A percentile compares a stretch with the other conserved stretches of the same genome.
Conservation (phyloP, 2,888 invertebrate species). For the Desoria tigrina region DNA sequence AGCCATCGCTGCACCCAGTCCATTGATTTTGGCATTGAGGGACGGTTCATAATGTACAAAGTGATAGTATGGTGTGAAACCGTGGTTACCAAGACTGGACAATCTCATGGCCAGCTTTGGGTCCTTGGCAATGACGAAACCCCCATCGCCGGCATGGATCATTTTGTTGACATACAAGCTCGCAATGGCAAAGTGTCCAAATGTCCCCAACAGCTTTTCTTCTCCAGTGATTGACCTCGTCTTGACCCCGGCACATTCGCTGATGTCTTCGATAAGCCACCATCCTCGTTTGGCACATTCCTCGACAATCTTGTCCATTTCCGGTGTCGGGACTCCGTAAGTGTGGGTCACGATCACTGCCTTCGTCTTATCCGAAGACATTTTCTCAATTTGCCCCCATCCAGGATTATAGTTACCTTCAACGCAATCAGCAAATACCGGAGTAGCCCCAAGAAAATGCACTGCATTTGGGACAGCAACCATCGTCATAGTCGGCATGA, state of each 20-base stretch:
- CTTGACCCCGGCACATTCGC: slow-evolving; percentile 38
- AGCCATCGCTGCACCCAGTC: slow-evolving; percentile 41
- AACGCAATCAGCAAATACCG: slow-evolving; percentile 36
- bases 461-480: slow-evolving; percentile 43
- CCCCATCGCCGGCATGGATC: slow-evolving; percentile 44
- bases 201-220: slow-evolving; percentile 33
- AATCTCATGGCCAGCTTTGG: slow-evolving; percentile 22
- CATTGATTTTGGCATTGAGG: slow-evolving; percentile 41
- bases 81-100: slow-evolving; percentile 38
- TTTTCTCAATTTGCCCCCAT: slow-evolving; percentile 25
- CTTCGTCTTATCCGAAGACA: slow-evolving; percentile 27
- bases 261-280: slow-evolving; percentile 44
- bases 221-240: neutral
- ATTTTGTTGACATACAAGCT: slow-evolving; percentile 46
- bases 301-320: slow-evolving; percentile 27
- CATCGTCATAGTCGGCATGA: slow-evolving; percentile 39
- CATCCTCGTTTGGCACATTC: slow-evolving; percentile 33
- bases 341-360: slow-evolving; percentile 42
- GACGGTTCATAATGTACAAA: slow-evolving; percentile 41
- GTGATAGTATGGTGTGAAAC: slow-evolving; percentile 38
- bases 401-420: slow-evolving; percentile 33
- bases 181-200: slow-evolving; percentile 41
- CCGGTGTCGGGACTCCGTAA: slow-evolving; percentile 35
- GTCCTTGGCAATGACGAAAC: slow-evolving; percentile 37
- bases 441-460: slow-evolving; percentile 31